These are phyloP conservation scores for Griposia aprilina DNA, from an alignment of 2,888 invertebrate species.

Conservation along the genomic window DNA sequence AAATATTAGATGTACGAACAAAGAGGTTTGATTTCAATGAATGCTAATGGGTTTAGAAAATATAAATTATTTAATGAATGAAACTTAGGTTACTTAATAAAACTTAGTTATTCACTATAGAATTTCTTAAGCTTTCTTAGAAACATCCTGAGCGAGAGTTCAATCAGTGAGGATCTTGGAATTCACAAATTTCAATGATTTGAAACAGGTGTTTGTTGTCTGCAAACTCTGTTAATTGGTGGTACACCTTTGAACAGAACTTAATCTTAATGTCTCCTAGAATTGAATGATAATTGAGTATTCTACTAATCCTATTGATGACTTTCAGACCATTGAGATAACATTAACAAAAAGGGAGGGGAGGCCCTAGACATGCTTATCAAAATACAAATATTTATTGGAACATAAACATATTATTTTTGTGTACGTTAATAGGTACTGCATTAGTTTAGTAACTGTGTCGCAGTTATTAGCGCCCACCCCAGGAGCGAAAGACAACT, in stretches of 20 bases:
- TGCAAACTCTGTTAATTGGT: neutral
- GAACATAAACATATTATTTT: no score
- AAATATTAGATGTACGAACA: constrained; percentile 17
- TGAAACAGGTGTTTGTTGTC: neutral
- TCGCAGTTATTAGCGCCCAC: no score
- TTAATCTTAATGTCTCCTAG: neutral
- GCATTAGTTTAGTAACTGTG: no score
- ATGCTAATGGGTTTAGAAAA: constrained; percentile 7
- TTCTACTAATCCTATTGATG: neutral
- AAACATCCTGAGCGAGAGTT: neutral
- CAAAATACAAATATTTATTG: no score
- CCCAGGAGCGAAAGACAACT: no score
- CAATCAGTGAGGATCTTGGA: neutral
- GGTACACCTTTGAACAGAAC: neutral
- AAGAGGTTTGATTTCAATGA: neutral
- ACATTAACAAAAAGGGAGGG: neutral
- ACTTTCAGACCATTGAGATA: neutral
- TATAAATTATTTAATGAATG: constrained; percentile 18
- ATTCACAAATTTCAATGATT: neutral
- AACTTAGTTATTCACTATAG: neutral
- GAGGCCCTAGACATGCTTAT: no score
- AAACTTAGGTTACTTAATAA: neutral
- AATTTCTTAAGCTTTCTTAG: neutral
- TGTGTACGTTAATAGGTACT: no score
- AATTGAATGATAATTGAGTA: neutral